These are phyloP conservation scores for Lepidocyrtinus sp. DNA, from an alignment of 2,888 invertebrate genomes.

Conservation along the genomic window DNA sequence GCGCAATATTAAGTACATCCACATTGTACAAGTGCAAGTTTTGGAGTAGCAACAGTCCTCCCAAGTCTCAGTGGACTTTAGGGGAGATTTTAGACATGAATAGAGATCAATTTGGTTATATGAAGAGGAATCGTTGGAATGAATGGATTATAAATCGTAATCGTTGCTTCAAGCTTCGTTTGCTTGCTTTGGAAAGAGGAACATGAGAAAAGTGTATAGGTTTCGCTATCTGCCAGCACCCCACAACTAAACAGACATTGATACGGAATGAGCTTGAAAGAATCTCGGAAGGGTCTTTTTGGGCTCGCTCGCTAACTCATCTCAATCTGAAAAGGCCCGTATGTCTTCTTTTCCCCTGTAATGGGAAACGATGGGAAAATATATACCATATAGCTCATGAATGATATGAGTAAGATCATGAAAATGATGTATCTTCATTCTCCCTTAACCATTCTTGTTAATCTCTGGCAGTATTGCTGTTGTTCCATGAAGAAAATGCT, in stretches of 20 bases:
- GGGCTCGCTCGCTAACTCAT: background rate
- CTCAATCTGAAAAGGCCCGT: background rate
- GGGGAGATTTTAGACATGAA: constrained; percentile 56
- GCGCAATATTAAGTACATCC: background rate
- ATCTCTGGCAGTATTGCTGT: constrained; percentile 15
- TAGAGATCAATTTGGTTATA: constrained; percentile 31
- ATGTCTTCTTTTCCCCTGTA: background rate
- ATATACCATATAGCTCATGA: background rate
- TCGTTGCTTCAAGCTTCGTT: background rate
- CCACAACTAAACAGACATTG: background rate
- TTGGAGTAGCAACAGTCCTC: constrained; percentile 37
- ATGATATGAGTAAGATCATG: background rate
- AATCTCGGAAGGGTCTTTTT: background rate
- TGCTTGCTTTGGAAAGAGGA: constrained; percentile 23
- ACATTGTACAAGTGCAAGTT: background rate
- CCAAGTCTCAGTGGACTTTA: constrained; percentile 40
- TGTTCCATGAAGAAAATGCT: constrained; percentile 26
- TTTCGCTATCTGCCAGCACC: background rate
- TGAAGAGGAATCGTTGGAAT: constrained; percentile 18
- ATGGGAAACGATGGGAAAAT: constrained; percentile 8
- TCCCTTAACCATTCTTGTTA: background rate
- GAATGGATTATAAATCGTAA: constrained; percentile 22
- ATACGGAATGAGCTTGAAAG: background rate
- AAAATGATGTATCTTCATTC: constrained; percentile 1
- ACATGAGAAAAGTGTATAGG: constrained; percentile 9